Percentiles rank a stretch among this genome's conserved stretches.
phyloP scores from a whole-genome alignment of 2,888 invertebrate genomes.

The Phania funesta region DNA sequence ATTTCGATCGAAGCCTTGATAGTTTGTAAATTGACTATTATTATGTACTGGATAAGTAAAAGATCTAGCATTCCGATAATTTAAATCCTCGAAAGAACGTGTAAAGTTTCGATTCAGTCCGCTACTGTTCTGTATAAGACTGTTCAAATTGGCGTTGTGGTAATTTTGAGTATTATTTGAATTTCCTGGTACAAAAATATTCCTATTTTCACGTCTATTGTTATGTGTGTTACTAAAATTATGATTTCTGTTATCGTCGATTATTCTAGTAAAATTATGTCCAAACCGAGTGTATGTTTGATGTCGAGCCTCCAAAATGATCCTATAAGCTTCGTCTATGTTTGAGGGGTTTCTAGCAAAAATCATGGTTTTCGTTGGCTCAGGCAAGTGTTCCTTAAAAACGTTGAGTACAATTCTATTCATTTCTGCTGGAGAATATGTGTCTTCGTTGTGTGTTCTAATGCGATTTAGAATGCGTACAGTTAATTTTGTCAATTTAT shows the following conservation, averaged over 20 bases:
- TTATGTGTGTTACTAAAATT: no score
- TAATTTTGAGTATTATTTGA: background rate
- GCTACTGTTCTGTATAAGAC: background rate
- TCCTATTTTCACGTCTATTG: background rate
- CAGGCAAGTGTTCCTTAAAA: background rate
- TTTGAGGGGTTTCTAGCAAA: background rate
- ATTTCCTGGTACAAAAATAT: background rate
- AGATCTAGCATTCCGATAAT: background rate
- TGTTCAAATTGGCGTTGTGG: background rate
- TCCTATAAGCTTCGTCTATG: background rate
- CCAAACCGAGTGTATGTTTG: background rate
- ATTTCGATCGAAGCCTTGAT: background rate
- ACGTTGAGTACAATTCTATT: background rate
- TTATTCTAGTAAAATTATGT: no score
- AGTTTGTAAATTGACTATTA: background rate
- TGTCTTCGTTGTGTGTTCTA: background rate
- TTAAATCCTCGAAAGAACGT: background rate
- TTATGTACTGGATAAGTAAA: background rate
- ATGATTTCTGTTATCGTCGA: no score
- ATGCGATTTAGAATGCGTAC: background rate
- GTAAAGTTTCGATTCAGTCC: background rate
- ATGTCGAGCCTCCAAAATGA: background rate
- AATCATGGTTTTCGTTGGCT: background rate
- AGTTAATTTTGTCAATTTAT: conserved; percentile 1
- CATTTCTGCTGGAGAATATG: background rate